These are phyloP conservation scores for Scaptomyza caliginosa DNA, from an alignment of 2,888 invertebrate genomes.

Conservation along the genomic window DNA sequence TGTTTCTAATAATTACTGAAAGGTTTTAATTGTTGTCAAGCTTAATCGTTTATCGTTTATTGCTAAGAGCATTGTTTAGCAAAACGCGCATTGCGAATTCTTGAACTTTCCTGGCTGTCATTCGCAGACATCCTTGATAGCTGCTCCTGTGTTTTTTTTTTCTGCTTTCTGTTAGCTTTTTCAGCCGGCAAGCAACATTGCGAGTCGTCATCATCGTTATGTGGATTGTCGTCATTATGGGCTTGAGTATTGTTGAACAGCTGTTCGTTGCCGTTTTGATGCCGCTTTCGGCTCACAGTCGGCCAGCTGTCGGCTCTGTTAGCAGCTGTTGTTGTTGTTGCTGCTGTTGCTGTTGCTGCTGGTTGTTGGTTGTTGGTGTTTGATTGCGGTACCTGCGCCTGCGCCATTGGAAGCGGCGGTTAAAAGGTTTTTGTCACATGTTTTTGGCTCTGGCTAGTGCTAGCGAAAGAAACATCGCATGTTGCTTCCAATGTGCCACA, in stretches of 20 bases:
- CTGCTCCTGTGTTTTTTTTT: too few species aligned
- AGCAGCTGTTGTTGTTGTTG: constrained; percentile 67
- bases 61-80: not conserved
- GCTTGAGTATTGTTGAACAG: constrained; percentile 31
- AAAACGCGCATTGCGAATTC: not conserved
- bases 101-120: not conserved
- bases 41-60: not conserved
- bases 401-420: constrained; percentile 68
- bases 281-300: constrained; percentile 34
- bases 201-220: constrained; percentile 7
- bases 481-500: constrained; percentile 74
- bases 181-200: constrained; percentile 22
- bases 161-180: too few species aligned
- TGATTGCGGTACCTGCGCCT: constrained; percentile 58
- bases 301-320: constrained; percentile 42
- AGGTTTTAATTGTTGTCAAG: too few species aligned
- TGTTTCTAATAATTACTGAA: not conserved
- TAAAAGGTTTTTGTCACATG: constrained; percentile 60
- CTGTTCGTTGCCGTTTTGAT: constrained; percentile 40
- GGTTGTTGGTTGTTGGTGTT: constrained; percentile 6
- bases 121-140: not conserved
- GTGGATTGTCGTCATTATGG: constrained; percentile 13
- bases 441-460: constrained; percentile 38
- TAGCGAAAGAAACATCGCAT: constrained; percentile 49
- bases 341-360: constrained; percentile 61